Conservation (phyloP, 2,797 vertebrate species). For the Champsocephalus esox region DNA sequence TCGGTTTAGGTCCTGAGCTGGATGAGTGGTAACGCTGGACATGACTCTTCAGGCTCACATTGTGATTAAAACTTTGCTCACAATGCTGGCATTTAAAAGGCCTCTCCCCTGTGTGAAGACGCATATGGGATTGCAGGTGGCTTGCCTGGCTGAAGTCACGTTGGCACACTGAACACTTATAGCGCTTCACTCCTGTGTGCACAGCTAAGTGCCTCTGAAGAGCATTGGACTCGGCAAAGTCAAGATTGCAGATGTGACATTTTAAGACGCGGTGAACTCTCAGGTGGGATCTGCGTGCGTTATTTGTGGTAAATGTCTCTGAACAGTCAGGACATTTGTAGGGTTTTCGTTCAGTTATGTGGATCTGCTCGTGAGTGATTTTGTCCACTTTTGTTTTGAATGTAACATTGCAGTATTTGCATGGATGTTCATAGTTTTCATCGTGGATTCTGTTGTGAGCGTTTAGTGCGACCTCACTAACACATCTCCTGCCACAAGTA, state of each 20-base stretch:
- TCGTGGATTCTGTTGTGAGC: slow-evolving; percentile 51
- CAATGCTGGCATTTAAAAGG: slow-evolving; percentile 69
- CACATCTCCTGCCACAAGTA: slow-evolving; percentile 61
- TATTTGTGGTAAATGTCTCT: slow-evolving; percentile 35
- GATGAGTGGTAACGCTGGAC: slow-evolving; percentile 55
- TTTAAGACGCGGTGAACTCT: slow-evolving; percentile 41
- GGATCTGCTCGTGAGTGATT: slow-evolving; percentile 39
- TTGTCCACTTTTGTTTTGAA: slow-evolving; percentile 64
- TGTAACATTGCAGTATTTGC: slow-evolving; percentile 42
- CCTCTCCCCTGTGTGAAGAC: slow-evolving; percentile 72
- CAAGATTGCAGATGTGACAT: slow-evolving; percentile 51
- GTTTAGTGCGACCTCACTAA: slow-evolving; percentile 20
- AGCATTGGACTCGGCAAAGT: slow-evolving; percentile 10
- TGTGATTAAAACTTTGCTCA: slow-evolving; percentile 73
- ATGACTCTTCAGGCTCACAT: slow-evolving; percentile 73
- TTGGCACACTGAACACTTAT: slow-evolving; percentile 56
- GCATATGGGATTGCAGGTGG: slow-evolving; percentile 76
- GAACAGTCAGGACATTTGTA: slow-evolving; percentile 60
- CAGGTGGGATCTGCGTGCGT: slow-evolving; percentile 40
- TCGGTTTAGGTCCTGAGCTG: not conserved
- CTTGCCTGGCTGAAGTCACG: slow-evolving; percentile 67
- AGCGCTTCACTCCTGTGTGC: slow-evolving; percentile 58
- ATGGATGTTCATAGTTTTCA: slow-evolving; percentile 43
- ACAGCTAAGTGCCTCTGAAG: slow-evolving; percentile 54
- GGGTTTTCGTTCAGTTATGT: slow-evolving; percentile 25